Conservation (phyloP, 2,888 invertebrate species). For the Lingula anatina region DNA sequence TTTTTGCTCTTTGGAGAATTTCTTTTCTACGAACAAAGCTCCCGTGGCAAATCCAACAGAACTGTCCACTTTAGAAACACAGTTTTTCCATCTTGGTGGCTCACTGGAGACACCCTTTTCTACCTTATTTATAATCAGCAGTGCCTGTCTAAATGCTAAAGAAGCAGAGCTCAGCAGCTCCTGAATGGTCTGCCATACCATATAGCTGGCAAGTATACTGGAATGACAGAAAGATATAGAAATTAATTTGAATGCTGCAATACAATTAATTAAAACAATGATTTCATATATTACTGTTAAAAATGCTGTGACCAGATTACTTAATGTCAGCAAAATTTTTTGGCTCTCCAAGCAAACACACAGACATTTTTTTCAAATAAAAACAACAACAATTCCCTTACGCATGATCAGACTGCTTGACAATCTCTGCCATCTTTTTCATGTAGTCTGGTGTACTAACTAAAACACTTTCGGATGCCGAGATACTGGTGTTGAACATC, state of each 20-base stretch:
- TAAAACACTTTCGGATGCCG: conserved; percentile 16
- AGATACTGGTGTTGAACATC: conserved; percentile 14
- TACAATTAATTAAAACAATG: too few species aligned
- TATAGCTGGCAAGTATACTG: conserved; percentile 34
- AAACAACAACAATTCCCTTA: too few species aligned
- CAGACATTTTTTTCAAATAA: too few species aligned
- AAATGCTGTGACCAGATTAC: too few species aligned
- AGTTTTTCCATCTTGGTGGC: conserved; percentile 26
- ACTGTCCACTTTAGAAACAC: conserved; percentile 17
- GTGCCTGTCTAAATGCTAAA: conserved; percentile 16
- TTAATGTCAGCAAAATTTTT: too few species aligned
- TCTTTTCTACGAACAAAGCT: conserved; percentile 28
- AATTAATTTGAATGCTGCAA: too few species aligned
- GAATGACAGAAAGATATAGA: conserved; percentile 1
- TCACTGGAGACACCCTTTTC: conserved; percentile 20
- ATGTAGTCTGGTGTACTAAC: conserved; percentile 29
- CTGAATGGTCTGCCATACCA: conserved; percentile 24
- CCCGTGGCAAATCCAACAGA: conserved; percentile 29
- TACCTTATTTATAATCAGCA: conserved; percentile 18
- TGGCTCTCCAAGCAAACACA: too few species aligned
- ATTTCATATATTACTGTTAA: too few species aligned
- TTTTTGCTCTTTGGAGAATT: conserved; percentile 26
- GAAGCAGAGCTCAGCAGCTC: conserved; percentile 21
- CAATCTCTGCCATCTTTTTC: conserved; percentile 17
- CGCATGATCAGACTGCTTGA: conserved; percentile 19